These are phyloP conservation scores for Drosophila biarmipes DNA, from an alignment of 1,140 invertebrate genomes.

Conservation along the genomic window DNA sequence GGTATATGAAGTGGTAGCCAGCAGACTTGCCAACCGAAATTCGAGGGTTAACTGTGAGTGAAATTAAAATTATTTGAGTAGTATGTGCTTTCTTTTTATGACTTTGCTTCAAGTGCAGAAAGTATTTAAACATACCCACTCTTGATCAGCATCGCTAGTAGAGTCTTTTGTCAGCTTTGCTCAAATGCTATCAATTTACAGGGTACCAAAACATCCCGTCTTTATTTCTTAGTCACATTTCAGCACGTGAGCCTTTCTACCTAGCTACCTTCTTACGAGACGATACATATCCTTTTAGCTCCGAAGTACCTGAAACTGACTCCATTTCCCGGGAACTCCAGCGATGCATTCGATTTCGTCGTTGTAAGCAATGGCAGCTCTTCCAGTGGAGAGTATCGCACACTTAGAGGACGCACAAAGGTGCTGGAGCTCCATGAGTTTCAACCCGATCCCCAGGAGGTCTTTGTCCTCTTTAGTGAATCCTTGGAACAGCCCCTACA, in stretches of 20 bases:
- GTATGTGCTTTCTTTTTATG: too few relatives aligned
- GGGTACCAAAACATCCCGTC: too few relatives aligned
- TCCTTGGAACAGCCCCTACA: constrained; percentile 38
- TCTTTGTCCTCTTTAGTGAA: constrained; percentile 71
- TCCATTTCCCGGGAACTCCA: constrained; percentile 37
- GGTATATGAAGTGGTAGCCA: constrained; percentile 85
- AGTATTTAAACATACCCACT: too few relatives aligned
- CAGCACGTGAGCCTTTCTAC: too few relatives aligned
- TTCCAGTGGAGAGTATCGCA: constrained; percentile 35
- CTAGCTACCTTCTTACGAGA: too few relatives aligned
- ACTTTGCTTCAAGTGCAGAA: too few relatives aligned
- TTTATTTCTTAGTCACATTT: too few relatives aligned
- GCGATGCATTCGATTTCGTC: constrained; percentile 58
- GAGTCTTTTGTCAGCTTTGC: too few relatives aligned
- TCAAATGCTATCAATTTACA: too few relatives aligned
- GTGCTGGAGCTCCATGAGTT: constrained; percentile 80
- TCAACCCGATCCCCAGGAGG: constrained; percentile 82
- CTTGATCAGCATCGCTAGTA: too few relatives aligned
- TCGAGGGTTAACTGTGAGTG: constrained; percentile 32
- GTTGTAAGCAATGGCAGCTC: constrained; percentile 39
- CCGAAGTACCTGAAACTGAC: constrained; percentile 45
- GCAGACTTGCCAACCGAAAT: neutral
- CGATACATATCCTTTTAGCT: constrained; percentile 10
- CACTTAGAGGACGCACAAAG: constrained; percentile 50
- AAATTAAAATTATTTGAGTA: neutral